These are phyloP conservation scores for Dicaeum eximium DNA, from an alignment of 2,113 vertebrate species.

Conservation along the genomic window DNA sequence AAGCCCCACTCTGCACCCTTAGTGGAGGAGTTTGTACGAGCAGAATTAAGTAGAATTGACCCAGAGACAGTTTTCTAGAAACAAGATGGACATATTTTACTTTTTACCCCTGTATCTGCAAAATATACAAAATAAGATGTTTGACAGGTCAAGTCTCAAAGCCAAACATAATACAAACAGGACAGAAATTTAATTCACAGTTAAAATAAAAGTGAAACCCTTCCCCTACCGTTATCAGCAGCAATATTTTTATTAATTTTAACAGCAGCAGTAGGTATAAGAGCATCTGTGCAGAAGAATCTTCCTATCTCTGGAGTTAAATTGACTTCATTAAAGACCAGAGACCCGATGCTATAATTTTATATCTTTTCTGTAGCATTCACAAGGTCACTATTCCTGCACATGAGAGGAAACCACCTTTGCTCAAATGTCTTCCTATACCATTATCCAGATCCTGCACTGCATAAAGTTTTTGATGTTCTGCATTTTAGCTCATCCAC, in stretches of 20 bases:
- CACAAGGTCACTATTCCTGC: neutral
- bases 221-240: neutral
- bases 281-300: neutral
- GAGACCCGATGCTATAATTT: neutral
- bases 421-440: neutral
- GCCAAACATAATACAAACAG: constrained; percentile 3
- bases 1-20: neutral
- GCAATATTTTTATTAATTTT: neutral
- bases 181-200: constrained; percentile 39
- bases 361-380: neutral
- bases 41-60: neutral
- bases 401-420: neutral
- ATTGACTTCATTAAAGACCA: neutral
- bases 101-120: neutral
- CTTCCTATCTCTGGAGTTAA: neutral
- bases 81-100: neutral
- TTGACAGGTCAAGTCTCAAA: constrained; percentile 6
- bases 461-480: neutral
- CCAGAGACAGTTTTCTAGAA: neutral
- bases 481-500: neutral
- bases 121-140: neutral
- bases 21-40: neutral
- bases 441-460: neutral
- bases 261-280: neutral
- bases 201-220: constrained; percentile 25